A percentile compares a stretch with the other conserved stretches of the same genome.
Conservation (phyloP, 2,888 invertebrate species). For the Hemistola chrysoprasaria region DNA sequence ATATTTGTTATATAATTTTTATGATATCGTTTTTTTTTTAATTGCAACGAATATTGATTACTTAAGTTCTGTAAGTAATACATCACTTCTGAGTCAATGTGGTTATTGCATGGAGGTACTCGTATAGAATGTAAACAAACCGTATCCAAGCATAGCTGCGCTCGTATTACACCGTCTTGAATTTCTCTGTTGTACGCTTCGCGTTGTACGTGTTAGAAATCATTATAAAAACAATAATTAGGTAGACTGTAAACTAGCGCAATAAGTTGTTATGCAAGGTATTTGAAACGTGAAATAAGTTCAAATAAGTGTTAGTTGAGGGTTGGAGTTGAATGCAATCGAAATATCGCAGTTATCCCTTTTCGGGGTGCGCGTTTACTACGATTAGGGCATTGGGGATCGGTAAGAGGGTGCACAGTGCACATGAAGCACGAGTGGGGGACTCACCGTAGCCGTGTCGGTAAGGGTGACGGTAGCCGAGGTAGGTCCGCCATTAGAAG, state of each 20-base stretch:
- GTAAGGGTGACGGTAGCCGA: slow-evolving; percentile 78
- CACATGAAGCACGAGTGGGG: slow-evolving; percentile 60
- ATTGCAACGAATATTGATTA: too few species aligned
- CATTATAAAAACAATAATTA: background rate
- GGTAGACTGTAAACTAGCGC: background rate
- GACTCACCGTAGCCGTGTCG: slow-evolving; percentile 82
- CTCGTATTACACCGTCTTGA: slow-evolving; percentile 33
- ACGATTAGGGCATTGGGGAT: slow-evolving; percentile 75
- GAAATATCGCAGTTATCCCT: slow-evolving; percentile 65
- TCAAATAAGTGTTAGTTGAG: slow-evolving; percentile 11
- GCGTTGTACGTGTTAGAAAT: too few species aligned
- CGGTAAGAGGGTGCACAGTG: slow-evolving; percentile 62
- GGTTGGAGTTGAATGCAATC: slow-evolving; percentile 42
- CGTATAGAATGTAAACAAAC: slow-evolving; percentile 61
- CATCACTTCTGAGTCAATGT: slow-evolving; percentile 55
- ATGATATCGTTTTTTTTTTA: slow-evolving; percentile 7
- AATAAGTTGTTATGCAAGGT: slow-evolving; percentile 1
- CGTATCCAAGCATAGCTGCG: slow-evolving; percentile 32
- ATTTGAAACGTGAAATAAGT: background rate
- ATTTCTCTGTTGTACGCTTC: slow-evolving; percentile 7
- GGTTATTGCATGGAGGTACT: slow-evolving; percentile 49
- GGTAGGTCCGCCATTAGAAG: slow-evolving; percentile 67
- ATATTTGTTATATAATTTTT: too few species aligned
- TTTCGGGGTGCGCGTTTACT: slow-evolving; percentile 69
- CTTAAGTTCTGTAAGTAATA: slow-evolving; percentile 56